Percentiles rank a stretch among this genome's conserved stretches.
Conservation (phyloP, 2,797 vertebrate genomes). For the Pseudocheirus occidentalis region DNA sequence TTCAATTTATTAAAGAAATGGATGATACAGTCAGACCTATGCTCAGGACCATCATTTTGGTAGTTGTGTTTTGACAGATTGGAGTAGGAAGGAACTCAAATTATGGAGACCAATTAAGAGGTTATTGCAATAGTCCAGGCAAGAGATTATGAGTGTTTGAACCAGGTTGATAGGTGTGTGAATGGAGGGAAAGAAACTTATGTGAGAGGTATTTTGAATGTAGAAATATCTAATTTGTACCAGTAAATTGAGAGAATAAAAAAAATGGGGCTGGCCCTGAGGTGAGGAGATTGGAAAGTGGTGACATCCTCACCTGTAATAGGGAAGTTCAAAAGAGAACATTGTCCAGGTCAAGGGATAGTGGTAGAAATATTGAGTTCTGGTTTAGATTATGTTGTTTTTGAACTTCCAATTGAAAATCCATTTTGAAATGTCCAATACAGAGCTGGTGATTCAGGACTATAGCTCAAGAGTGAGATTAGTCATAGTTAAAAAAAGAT, state of each 20-base stretch:
- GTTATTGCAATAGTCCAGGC: not conserved
- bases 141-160: not conserved
- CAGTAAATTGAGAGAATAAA: not conserved
- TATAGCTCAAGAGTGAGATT: not conserved
- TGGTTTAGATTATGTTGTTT: not conserved
- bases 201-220: not conserved
- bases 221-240: not conserved
- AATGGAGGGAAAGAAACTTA: not conserved
- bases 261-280: not conserved
- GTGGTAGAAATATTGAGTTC: not conserved
- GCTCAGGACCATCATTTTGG: not conserved
- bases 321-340: not conserved
- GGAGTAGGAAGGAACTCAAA: not conserved
- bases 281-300: not conserved
- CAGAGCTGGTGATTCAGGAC: not conserved
- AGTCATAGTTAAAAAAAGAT: not conserved
- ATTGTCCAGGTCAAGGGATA: not conserved
- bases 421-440: not conserved
- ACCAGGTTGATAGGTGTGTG: not conserved
- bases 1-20: not conserved
- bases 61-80: not conserved
- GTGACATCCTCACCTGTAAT: not conserved
- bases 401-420: not conserved
- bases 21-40: not conserved
- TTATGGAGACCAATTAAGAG: not conserved